phyloP scores from a whole-genome alignment of 2,888 invertebrate genomes.

The Druceiella hillmani region DNA sequence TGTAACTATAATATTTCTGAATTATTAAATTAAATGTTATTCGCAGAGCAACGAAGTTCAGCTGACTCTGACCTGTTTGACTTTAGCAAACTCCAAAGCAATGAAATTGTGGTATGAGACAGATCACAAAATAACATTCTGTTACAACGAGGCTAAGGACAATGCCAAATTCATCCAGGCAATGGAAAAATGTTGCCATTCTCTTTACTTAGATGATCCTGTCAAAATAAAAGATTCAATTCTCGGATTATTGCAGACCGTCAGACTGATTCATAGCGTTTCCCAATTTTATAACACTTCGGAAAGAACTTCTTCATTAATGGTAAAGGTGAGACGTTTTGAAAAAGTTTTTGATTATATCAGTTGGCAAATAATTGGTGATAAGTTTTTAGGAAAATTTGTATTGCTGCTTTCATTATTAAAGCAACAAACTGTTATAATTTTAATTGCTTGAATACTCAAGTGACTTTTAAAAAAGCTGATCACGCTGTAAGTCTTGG shows the following conservation, averaged over 20 bases:
- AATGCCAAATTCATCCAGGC: slow-evolving; percentile 94
- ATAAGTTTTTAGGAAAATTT: too few species aligned
- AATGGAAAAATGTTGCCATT: slow-evolving; percentile 92
- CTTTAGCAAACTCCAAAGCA: slow-evolving; percentile 71
- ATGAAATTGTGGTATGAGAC: slow-evolving; percentile 78
- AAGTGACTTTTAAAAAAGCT: too few species aligned
- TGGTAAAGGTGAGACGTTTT: slow-evolving; percentile 73
- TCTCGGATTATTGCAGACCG: slow-evolving; percentile 83
- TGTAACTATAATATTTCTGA: too few species aligned
- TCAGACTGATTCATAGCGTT: slow-evolving; percentile 88
- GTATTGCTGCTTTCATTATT: too few species aligned
- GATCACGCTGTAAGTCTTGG: too few species aligned
- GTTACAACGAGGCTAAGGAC: slow-evolving; percentile 93
- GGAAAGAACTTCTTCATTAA: slow-evolving; percentile 90
- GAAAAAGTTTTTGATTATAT: neutral
- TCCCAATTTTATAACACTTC: slow-evolving; percentile 96
- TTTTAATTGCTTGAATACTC: too few species aligned
- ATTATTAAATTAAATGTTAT: too few species aligned
- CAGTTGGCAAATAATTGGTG: neutral
- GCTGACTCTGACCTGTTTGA: slow-evolving; percentile 69
- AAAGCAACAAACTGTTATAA: too few species aligned
- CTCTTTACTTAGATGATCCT: slow-evolving; percentile 87
- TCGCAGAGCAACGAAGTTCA: slow-evolving; percentile 71
- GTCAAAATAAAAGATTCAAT: slow-evolving; percentile 90
- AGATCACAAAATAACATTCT: slow-evolving; percentile 87